Conservation (phyloP, 2,797 vertebrate species). For the Emys orbicularis region DNA sequence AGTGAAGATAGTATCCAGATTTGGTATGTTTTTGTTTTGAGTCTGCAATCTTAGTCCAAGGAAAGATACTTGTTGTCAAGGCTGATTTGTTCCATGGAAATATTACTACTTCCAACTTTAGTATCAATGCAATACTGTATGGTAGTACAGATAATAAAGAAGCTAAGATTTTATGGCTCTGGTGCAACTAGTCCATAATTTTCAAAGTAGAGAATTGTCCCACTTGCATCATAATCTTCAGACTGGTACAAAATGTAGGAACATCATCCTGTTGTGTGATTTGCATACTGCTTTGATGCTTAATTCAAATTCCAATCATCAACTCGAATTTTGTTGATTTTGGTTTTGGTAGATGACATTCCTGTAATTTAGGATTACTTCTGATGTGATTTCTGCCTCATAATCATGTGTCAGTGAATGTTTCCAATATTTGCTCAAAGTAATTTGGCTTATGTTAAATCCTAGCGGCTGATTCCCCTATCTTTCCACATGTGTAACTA, state of each 20-base stretch:
- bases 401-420: background rate
- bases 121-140: background rate
- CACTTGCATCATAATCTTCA: background rate
- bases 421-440: background rate
- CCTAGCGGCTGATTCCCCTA: background rate
- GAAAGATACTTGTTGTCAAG: background rate
- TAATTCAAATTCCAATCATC: background rate
- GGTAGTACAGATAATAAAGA: background rate
- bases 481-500: background rate
- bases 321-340: background rate
- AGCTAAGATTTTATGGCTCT: background rate
- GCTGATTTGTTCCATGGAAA: background rate
- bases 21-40: background rate
- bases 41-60: background rate
- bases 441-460: background rate
- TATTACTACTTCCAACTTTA: background rate
- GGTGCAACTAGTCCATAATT: background rate
- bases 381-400: background rate
- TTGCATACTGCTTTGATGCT: background rate
- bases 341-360: background rate
- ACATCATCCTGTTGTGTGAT: background rate
- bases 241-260: background rate
- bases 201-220: background rate
- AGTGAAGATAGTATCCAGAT: background rate
- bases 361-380: fast-evolving